Evolutionary conservation across 92 coral and sea anemone species (phyloP).

Genomic region (Palythoa grandis): DNA sequence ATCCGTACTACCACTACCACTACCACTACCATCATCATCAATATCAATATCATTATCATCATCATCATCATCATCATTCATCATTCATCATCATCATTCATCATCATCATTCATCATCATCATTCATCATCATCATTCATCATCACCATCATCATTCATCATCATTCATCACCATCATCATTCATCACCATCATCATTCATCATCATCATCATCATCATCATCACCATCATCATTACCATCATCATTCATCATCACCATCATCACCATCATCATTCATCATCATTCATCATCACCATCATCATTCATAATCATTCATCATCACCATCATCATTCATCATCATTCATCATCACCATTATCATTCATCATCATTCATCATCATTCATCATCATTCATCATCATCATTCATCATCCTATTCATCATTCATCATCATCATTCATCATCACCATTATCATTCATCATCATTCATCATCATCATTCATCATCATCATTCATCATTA

Average conservation of each 20-base stretch:
- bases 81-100: not conserved
- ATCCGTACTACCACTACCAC: not conserved
- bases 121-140: not conserved
- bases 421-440: not conserved
- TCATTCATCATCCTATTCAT: not conserved
- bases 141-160: not conserved
- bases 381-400: not conserved
- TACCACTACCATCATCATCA: not conserved
- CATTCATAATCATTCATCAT: not conserved
- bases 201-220: not conserved
- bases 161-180: not conserved
- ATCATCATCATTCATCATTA: not conserved
- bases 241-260: not conserved
- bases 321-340: not conserved
- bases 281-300: not conserved
- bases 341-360: not conserved
- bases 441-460: not conserved
- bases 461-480: not conserved
- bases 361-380: not conserved
- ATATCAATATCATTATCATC: not conserved
- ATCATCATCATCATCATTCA: not conserved
- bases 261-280: too few species aligned
- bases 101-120: not conserved
- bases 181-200: not conserved
- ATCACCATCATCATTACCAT: not conserved